phyloP scores from a whole-genome alignment of 2,797 vertebrate species.

The Scyliorhinus canicula region DNA sequence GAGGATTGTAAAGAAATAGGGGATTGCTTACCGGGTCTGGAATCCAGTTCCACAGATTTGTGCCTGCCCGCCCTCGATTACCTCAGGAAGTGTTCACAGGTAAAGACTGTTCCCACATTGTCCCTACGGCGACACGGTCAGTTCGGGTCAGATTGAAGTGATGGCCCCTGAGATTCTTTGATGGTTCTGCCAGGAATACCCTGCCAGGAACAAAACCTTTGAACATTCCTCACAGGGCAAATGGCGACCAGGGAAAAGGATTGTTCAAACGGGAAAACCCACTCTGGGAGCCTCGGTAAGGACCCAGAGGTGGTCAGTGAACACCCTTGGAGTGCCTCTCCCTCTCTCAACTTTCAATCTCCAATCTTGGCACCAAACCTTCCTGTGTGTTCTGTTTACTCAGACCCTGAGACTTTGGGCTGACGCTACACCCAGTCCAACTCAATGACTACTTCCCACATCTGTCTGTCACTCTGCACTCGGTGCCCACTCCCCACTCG shows the following conservation, averaged over 20 bases:
- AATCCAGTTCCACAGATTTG: constrained; percentile 79
- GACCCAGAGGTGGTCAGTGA: background rate
- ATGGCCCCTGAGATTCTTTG: background rate
- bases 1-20: constrained; percentile 85
- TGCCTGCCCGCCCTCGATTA: constrained; percentile 92
- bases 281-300: background rate
- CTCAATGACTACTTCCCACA: background rate
- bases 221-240: background rate
- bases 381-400: background rate
- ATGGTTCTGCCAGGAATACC: background rate
- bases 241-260: background rate
- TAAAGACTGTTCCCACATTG: constrained; percentile 43
- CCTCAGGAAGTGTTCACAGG: constrained; percentile 89
- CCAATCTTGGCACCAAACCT: background rate
- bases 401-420: background rate
- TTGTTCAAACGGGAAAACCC: background rate
- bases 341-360: background rate
- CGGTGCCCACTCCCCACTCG: no score
- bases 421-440: background rate
- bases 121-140: background rate
- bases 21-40: constrained; percentile 71
- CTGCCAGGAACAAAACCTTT: background rate
- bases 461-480: no score
- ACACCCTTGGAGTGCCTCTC: background rate
- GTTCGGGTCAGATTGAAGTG: background rate